Evolutionary conservation across 2,888 invertebrate genomes (phyloP).

Genomic region (Agrypnus murinus): DNA sequence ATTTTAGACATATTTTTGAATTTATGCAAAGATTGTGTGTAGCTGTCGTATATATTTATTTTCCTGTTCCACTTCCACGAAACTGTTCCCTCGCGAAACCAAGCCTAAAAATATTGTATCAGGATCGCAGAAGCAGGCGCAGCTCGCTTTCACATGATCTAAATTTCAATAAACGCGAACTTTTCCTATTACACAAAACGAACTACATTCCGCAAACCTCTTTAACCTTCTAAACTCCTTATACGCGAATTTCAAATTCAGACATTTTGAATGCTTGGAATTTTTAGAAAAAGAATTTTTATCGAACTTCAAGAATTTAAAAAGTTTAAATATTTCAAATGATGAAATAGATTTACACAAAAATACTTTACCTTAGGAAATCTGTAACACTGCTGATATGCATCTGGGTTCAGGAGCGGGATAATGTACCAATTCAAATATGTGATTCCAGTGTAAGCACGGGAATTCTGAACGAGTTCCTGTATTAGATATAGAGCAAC

Average conservation of each 20-base stretch:
- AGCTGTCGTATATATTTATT: too few species aligned
- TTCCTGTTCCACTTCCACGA: too few species aligned
- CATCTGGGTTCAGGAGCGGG: slow-evolving; percentile 67
- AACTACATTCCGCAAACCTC: not conserved
- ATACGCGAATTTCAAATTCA: not conserved
- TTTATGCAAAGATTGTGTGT: too few species aligned
- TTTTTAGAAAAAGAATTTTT: not conserved
- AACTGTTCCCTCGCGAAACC: too few species aligned
- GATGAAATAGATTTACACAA: too few species aligned
- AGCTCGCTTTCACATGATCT: too few species aligned
- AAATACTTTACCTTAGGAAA: slow-evolving; percentile 2
- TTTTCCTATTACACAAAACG: too few species aligned
- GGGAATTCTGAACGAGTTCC: slow-evolving; percentile 76
- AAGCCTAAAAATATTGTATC: too few species aligned
- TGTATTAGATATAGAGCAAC: slow-evolving; percentile 79
- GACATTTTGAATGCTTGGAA: slow-evolving; percentile 9
- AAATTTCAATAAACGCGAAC: too few species aligned
- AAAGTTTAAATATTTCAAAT: too few species aligned
- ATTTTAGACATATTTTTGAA: too few species aligned
- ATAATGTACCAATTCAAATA: slow-evolving; percentile 79
- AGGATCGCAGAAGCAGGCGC: too few species aligned
- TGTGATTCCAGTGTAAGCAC: slow-evolving; percentile 72
- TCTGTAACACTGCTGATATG: not conserved
- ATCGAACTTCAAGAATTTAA: not conserved
- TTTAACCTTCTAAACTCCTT: not conserved